Conservation (phyloP, 2,797 vertebrate genomes). For the Semaprochilodus insignis region DNA sequence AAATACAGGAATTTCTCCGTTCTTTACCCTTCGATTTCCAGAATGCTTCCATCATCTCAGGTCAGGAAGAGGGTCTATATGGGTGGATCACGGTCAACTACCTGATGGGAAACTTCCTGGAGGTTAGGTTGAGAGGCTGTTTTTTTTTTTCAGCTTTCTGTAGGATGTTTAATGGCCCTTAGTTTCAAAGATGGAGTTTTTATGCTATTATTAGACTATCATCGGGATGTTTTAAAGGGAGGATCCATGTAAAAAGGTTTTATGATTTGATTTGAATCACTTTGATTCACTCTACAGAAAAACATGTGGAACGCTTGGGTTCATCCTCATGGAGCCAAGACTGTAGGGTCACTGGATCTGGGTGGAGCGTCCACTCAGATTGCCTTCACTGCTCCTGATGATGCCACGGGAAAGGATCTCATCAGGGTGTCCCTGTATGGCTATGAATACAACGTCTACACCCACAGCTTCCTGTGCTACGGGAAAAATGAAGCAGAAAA, state of each 20-base stretch:
- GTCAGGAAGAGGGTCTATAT: conserved; percentile 93
- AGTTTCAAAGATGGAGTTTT: too few relatives aligned
- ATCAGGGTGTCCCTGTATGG: conserved; percentile 83
- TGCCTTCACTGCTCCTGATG: conserved; percentile 79
- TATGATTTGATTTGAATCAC: neutral
- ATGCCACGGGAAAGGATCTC: conserved; percentile 64
- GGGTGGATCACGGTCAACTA: conserved; percentile 99
- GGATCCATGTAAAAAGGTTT: neutral
- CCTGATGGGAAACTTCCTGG: conserved; percentile 91
- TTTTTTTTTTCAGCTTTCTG: neutral
- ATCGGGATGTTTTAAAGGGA: neutral
- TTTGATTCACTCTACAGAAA: conserved; percentile 75
- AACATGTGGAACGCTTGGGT: conserved; percentile 85
- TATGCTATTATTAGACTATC: neutral
- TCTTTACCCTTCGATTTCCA: conserved; percentile 89
- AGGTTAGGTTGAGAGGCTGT: conserved; percentile 75
- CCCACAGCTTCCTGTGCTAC: conserved; percentile 94
- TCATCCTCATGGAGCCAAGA: conserved; percentile 80
- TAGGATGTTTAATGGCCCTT: too few relatives aligned
- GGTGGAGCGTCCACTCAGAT: conserved; percentile 97
- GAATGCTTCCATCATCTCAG: conserved; percentile 91
- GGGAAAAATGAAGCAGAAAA: conserved; percentile 93
- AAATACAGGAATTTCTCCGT: conserved; percentile 84
- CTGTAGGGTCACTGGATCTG: conserved; percentile 90
- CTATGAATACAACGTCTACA: conserved; percentile 90